These are phyloP conservation scores for Drosophila lacteicornis DNA, from an alignment of 1,140 invertebrate genomes.

Conservation along the genomic window DNA sequence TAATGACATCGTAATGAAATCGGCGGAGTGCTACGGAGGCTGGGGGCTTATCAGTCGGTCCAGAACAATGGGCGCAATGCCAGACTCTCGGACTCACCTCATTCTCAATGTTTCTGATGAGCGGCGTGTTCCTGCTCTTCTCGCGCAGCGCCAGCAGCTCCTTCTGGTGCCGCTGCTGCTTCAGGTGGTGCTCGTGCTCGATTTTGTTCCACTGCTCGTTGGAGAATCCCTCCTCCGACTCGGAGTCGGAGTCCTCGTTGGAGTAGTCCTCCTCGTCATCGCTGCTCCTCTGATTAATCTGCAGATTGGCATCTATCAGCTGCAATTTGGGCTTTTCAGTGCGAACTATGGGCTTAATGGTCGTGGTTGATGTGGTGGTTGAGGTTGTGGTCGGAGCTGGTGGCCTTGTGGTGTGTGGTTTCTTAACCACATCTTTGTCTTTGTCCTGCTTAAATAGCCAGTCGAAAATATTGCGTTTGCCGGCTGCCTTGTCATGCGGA, in stretches of 20 bases:
- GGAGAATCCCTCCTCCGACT: constrained; percentile 46
- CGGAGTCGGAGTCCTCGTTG: constrained; percentile 28
- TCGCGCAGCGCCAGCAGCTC: constrained; percentile 56
- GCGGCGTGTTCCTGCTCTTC: constrained; percentile 52
- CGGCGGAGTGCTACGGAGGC: constrained; percentile 6
- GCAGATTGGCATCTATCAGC: constrained; percentile 49
- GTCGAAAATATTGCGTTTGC: constrained; percentile 64
- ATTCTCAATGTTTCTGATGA: constrained; percentile 69
- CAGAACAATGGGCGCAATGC: constrained; percentile 62
- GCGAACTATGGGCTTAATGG: constrained; percentile 4
- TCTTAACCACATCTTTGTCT: constrained; percentile 14
- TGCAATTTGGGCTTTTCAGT: constrained; percentile 51
- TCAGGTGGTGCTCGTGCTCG: constrained; percentile 59
- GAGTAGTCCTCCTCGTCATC: constrained; percentile 19
- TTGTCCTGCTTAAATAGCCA: constrained; percentile 63
- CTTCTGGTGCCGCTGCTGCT: constrained; percentile 68
- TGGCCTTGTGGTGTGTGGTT: constrained; percentile 10
- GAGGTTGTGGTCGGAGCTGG: constrained; percentile 1
- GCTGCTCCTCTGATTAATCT: neutral
- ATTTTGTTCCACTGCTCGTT: constrained; percentile 75
- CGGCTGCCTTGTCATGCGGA: constrained; percentile 45
- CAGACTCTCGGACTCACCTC: constrained; percentile 57
- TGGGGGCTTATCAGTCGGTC: constrained; percentile 20
- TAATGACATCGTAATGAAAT: constrained; percentile 65
- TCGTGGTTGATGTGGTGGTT: constrained; percentile 3